Conservation (phyloP, 2,113 vertebrate genomes). For the Podarcis raffonei region DNA sequence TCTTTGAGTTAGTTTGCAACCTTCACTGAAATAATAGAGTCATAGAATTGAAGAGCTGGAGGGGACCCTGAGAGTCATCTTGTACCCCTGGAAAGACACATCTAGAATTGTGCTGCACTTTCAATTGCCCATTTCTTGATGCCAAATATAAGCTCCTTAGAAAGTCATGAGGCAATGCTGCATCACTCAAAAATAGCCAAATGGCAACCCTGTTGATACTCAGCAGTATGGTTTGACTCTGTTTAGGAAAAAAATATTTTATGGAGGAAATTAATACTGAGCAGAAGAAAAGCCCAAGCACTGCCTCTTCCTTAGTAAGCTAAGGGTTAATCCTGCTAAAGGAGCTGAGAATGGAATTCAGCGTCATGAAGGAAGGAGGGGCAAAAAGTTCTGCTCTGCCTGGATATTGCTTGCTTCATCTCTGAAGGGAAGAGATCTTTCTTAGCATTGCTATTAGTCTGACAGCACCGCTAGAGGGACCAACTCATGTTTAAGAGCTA, state of each 20-base stretch:
- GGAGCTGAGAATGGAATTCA: neutral
- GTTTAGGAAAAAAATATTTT: accelerated
- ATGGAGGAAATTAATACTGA: constrained; percentile 12
- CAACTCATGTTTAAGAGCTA: constrained; percentile 56
- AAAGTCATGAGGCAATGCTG: neutral
- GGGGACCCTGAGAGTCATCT: no score
- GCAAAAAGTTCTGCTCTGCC: constrained; percentile 12
- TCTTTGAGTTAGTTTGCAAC: no score
- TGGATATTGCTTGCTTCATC: constrained; percentile 45
- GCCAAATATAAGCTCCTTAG: neutral
- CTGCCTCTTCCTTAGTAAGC: constrained; percentile 10
- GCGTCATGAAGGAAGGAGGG: constrained; percentile 13
- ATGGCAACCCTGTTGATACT: constrained; percentile 6
- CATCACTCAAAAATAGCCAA: neutral
- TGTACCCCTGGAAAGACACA: neutral
- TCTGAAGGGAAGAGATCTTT: constrained; percentile 58
- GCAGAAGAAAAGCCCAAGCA: neutral
- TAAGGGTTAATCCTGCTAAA: constrained; percentile 43
- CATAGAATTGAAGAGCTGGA: no score
- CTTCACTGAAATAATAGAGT: no score
- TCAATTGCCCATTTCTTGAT: neutral
- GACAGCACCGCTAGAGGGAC: constrained; percentile 65
- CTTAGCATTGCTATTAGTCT: constrained; percentile 54
- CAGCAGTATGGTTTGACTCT: constrained; percentile 1
- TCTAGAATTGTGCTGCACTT: neutral